Conservation (phyloP, 2,113 vertebrate genomes). For the Ammodytes dubius region DNA sequence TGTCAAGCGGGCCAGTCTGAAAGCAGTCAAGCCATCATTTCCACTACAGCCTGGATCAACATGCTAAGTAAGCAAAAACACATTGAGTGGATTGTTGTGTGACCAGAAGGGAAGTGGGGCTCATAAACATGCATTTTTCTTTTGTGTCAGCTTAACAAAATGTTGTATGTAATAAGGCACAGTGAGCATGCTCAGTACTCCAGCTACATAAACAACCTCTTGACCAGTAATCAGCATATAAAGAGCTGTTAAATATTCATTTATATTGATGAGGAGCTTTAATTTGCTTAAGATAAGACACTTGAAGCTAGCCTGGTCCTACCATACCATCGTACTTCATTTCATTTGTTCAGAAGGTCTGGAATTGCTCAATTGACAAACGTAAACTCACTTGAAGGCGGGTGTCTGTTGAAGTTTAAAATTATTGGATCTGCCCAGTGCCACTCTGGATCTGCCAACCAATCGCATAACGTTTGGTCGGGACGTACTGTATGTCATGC, state of each 20-base stretch:
- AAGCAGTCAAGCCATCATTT: conserved; percentile 77
- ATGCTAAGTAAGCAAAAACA: conserved; percentile 79
- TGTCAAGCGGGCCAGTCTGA: conserved; percentile 84
- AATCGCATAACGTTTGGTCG: no score
- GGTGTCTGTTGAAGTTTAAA: no score
- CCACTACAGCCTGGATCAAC: conserved; percentile 70
- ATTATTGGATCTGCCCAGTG: no score
- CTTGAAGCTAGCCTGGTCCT: conserved; percentile 15
- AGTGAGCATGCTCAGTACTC: conserved; percentile 42
- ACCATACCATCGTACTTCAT: no score
- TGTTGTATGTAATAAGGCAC: conserved; percentile 20
- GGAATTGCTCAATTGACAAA: no score
- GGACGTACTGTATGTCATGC: no score
- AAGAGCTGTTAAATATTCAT: conserved; percentile 77
- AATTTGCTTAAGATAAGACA: conserved; percentile 54
- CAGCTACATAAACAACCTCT: conserved; percentile 55
- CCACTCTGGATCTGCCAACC: no score
- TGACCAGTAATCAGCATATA: conserved; percentile 72
- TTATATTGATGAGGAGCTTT: conserved; percentile 66
- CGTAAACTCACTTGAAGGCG: no score
- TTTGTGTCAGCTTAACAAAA: conserved; percentile 22
- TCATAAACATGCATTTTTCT: conserved; percentile 33
- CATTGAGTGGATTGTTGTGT: not conserved
- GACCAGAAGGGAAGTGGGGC: not conserved
- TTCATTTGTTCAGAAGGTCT: no score